A percentile compares a stretch with the other conserved stretches of the same genome.
Conservation (phyloP, 2,113 vertebrate species). For the Osmerus mordax region DNA sequence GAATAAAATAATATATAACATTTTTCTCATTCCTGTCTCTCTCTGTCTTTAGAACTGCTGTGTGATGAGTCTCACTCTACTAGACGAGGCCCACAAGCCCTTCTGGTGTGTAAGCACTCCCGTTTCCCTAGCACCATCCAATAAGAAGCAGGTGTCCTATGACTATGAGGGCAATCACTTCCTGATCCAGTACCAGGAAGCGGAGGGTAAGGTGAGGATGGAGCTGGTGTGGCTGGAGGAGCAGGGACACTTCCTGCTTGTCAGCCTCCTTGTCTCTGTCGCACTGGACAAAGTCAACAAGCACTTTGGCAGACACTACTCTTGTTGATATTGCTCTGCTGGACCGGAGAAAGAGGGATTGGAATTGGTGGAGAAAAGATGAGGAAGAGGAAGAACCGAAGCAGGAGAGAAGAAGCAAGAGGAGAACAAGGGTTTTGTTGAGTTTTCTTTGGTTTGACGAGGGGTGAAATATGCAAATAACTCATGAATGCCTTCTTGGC, state of each 20-base stretch:
- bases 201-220: conserved; percentile 60
- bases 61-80: conserved; percentile 67
- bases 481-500: too few relatives aligned
- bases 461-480: too few relatives aligned
- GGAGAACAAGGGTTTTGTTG: too few relatives aligned
- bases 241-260: conserved; percentile 47
- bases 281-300: conserved; percentile 62
- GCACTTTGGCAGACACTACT: conserved; percentile 68
- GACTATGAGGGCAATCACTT: conserved; percentile 56
- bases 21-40: not conserved
- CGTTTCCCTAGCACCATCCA: conserved; percentile 40
- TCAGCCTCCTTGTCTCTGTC: conserved; percentile 58
- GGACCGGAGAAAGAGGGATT: not conserved
- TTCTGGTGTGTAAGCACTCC: conserved; percentile 69
- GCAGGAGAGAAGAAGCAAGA: too few relatives aligned
- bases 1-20: too few relatives aligned
- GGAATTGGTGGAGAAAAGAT: too few relatives aligned
- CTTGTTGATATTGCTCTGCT: not conserved
- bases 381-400: too few relatives aligned
- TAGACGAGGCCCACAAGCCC: conserved; percentile 62
- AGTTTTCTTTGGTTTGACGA: too few relatives aligned
- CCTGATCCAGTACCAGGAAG: conserved; percentile 51
- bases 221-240: conserved; percentile 52
- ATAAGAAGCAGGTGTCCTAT: conserved; percentile 19
- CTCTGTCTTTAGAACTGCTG: conserved; percentile 65